Percentiles rank a stretch among this genome's conserved stretches.
Evolutionary conservation across 1,140 invertebrate genomes (phyloP).

Genomic region (Brachionus sp.): DNA sequence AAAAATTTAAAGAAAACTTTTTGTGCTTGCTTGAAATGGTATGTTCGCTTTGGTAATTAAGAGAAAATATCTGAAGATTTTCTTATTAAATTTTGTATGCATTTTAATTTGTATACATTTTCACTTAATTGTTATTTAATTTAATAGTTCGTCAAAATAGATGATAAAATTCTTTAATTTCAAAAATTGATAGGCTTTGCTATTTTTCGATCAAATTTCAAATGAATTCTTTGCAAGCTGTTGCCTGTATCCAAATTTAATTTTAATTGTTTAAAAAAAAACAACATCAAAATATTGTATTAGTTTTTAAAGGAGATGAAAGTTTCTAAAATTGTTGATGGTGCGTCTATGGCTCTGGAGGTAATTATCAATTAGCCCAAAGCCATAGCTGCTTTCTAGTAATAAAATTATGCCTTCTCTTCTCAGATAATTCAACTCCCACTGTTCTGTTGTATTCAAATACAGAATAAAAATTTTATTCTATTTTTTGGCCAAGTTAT

Average conservation of each 20-base stretch:
- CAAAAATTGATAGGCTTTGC: not conserved
- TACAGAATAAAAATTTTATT: not conserved
- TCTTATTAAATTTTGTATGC: not conserved
- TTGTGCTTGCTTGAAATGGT: not conserved
- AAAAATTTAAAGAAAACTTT: not conserved
- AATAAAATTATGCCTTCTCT: not conserved
- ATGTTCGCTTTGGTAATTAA: slow-evolving; percentile 6
- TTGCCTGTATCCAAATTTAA: not conserved
- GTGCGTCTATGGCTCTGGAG: not conserved
- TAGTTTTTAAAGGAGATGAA: not conserved
- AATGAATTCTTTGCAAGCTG: not conserved
- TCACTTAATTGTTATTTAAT: slow-evolving; percentile 25
- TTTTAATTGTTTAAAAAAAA: not conserved
- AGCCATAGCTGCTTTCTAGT: not conserved
- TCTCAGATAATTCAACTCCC: not conserved
- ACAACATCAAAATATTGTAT: not conserved
- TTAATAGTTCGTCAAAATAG: not conserved
- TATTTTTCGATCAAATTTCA: not conserved
- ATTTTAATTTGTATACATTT: not conserved
- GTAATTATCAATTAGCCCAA: not conserved
- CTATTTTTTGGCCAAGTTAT: too few relatives aligned
- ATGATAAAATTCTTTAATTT: not conserved
- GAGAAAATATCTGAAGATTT: not conserved
- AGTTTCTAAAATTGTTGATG: not conserved
- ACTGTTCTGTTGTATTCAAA: not conserved